Conservation (phyloP, 2,113 vertebrate genomes). For the Ranitomeya variabilis region DNA sequence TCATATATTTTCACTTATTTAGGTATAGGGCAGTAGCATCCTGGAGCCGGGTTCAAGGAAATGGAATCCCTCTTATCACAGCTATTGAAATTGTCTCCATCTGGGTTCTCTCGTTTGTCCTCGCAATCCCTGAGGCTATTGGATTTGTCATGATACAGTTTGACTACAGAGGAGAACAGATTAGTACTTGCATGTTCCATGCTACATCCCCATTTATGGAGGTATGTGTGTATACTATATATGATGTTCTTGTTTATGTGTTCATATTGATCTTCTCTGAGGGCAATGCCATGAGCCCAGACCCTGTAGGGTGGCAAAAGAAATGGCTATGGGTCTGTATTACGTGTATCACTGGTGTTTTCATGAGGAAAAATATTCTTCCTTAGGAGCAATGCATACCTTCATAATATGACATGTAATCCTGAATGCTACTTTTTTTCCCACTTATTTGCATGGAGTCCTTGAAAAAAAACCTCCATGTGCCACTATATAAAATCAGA, state of each 20-base stretch:
- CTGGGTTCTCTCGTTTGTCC: slow-evolving; percentile 88
- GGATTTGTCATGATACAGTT: slow-evolving; percentile 81
- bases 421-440: neutral
- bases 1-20: slow-evolving; percentile 48
- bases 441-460: too few species aligned
- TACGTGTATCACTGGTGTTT: neutral
- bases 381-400: neutral
- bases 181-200: slow-evolving; percentile 85
- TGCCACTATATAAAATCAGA: too few species aligned
- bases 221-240: slow-evolving; percentile 67
- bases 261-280: neutral
- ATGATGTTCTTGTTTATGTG: neutral
- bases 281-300: too few species aligned
- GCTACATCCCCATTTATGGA: slow-evolving; percentile 75
- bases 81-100: slow-evolving; percentile 90
- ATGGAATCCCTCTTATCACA: slow-evolving; percentile 89
- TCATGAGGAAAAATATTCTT: neutral
- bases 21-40: slow-evolving; percentile 96
- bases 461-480: too few species aligned
- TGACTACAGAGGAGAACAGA: slow-evolving; percentile 71
- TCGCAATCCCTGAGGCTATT: slow-evolving; percentile 92
- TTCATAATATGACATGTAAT: neutral
- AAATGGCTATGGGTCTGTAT: neutral
- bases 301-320: neutral
- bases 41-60: slow-evolving; percentile 96